Conservation (phyloP, 2,888 invertebrate genomes). For the Ischnura elegans region DNA sequence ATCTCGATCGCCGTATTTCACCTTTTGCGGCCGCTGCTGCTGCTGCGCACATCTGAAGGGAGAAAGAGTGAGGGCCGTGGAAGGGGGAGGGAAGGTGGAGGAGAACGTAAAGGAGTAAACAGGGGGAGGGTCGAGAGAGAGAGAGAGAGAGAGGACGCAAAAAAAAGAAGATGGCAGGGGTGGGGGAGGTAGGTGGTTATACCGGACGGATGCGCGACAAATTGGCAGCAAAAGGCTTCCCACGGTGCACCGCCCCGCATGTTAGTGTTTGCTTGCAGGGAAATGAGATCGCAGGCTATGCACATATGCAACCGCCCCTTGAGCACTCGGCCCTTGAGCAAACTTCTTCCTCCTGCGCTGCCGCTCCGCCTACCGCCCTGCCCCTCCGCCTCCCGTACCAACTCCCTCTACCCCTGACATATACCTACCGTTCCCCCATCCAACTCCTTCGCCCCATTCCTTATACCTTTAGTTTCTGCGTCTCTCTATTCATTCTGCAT, state of each 20-base stretch:
- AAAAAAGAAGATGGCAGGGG: not conserved
- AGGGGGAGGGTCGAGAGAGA: not conserved
- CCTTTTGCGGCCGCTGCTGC: not conserved
- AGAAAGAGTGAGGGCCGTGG: not conserved
- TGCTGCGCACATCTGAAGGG: not conserved
- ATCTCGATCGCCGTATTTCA: conserved; percentile 16
- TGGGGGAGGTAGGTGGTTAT: not conserved
- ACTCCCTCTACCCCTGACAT: not conserved
- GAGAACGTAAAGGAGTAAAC: not conserved
- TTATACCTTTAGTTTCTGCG: not conserved
- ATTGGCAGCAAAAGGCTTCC: conserved; percentile 51
- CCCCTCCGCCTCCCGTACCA: not conserved
- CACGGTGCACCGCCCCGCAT: conserved; percentile 28
- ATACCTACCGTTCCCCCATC: not conserved
- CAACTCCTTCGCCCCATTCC: not conserved
- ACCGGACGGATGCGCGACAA: conserved; percentile 51
- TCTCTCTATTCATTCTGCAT: not conserved
- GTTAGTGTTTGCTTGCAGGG: conserved; percentile 27
- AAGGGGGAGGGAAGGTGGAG: not conserved
- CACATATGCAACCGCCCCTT: conserved; percentile 38
- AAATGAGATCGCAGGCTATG: conserved; percentile 31
- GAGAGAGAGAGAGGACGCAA: not conserved
- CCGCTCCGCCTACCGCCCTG: not conserved
- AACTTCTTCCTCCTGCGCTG: not conserved
- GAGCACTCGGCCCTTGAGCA: conserved; percentile 26